phyloP scores from a whole-genome alignment of 2,797 vertebrate genomes.

The Botia kubotai region DNA sequence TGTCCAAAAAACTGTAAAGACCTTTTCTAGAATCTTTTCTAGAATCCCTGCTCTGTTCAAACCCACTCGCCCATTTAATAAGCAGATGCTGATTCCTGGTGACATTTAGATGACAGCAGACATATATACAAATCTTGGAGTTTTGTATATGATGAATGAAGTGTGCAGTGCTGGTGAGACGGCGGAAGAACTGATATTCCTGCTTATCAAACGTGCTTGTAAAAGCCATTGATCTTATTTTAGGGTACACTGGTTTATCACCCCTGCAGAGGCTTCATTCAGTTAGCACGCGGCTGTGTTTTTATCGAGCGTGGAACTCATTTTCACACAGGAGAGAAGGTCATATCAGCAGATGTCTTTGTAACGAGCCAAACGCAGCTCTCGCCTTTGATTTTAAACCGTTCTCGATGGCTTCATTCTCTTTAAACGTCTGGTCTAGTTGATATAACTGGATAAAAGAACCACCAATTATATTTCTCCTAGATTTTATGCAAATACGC shows the following conservation, averaged over 20 bases:
- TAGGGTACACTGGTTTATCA: slow-evolving; percentile 49
- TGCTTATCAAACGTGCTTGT: slow-evolving; percentile 20
- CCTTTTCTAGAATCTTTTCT: background rate
- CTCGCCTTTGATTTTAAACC: slow-evolving; percentile 4
- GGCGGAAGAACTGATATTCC: background rate
- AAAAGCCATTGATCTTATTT: slow-evolving; percentile 55
- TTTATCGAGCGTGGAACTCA: slow-evolving; percentile 29
- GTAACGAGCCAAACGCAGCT: background rate
- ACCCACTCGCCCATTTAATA: slow-evolving; percentile 10
- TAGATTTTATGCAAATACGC: slow-evolving; percentile 5
- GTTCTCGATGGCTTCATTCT: background rate
- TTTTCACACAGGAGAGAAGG: slow-evolving; percentile 12
- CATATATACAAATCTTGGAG: background rate
- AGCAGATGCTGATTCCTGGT: slow-evolving; percentile 17
- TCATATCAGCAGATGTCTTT: slow-evolving; percentile 1
- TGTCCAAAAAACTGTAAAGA: background rate
- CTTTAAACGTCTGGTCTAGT: background rate
- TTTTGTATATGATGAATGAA: background rate
- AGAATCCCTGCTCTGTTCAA: background rate
- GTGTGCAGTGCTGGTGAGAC: background rate
- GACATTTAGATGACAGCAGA: slow-evolving; percentile 14
- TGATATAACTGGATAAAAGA: slow-evolving; percentile 8
- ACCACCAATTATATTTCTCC: background rate
- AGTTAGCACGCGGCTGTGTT: slow-evolving; percentile 13
- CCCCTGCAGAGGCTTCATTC: background rate